These are phyloP conservation scores for Pachycephala philippinensis DNA, from an alignment of 2,113 vertebrate species.

Conservation along the genomic window DNA sequence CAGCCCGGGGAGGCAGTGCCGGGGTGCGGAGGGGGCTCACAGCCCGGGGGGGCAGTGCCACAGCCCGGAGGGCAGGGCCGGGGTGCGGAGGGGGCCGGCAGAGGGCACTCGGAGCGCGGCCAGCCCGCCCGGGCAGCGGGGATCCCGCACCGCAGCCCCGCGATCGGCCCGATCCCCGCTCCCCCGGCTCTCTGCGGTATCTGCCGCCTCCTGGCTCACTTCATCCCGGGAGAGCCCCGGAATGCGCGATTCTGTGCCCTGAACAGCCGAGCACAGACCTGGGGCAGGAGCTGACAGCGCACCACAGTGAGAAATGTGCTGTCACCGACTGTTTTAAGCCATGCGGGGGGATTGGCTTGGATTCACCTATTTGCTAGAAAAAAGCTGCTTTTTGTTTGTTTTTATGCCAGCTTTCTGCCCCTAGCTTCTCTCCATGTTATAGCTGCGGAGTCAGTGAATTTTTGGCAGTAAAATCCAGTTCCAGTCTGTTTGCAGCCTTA, in stretches of 20 bases:
- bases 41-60: too few relatives aligned
- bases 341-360: background rate
- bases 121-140: background rate
- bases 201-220: rapidly evolving
- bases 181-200: rapidly evolving
- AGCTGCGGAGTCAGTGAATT: background rate
- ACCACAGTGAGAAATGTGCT: background rate
- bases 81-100: slow-evolving; percentile 15
- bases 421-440: background rate
- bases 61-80: too few relatives aligned
- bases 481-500: background rate
- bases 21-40: too few relatives aligned
- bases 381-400: background rate
- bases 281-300: background rate
- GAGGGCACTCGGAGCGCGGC: slow-evolving; percentile 55
- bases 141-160: background rate
- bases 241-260: background rate
- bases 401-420: background rate
- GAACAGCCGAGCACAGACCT: background rate
- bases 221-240: background rate
- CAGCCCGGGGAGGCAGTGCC: too few relatives aligned
- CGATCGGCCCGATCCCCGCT: too few relatives aligned
- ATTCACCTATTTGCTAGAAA: background rate
- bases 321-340: background rate
- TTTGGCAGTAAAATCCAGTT: background rate